phyloP scores from a whole-genome alignment of 2,888 invertebrate genomes.

The Trichacis sp. region DNA sequence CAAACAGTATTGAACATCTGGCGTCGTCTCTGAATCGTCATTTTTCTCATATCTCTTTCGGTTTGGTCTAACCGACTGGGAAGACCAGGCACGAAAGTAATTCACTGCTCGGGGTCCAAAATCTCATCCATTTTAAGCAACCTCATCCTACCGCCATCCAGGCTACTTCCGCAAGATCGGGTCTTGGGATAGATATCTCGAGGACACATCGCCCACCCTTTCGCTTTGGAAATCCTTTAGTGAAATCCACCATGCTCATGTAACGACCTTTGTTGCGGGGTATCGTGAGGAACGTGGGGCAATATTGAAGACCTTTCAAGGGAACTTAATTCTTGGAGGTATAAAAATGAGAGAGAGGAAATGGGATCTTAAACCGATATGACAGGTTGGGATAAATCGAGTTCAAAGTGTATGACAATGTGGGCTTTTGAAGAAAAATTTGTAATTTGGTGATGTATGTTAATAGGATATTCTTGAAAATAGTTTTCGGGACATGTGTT shows the following conservation, averaged over 20 bases:
- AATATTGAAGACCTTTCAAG: constrained; percentile 17
- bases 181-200: constrained; percentile 52
- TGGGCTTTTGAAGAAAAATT: too few relatives aligned
- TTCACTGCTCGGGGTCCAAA: constrained; percentile 53
- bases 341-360: constrained; percentile 15
- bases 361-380: too few relatives aligned
- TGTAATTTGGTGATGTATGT: too few relatives aligned
- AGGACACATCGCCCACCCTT: constrained; percentile 46
- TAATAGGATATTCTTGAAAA: too few relatives aligned
- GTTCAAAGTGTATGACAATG: too few relatives aligned
- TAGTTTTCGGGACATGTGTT: too few relatives aligned
- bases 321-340: constrained; percentile 17
- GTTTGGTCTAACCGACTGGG: constrained; percentile 44
- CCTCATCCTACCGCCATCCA: constrained; percentile 51
- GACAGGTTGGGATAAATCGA: constrained; percentile 12
- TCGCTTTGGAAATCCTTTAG: constrained; percentile 34
- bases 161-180: constrained; percentile 47
- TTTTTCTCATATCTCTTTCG: constrained; percentile 34
- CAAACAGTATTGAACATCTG: constrained; percentile 31
- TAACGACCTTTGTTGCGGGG: constrained; percentile 40
- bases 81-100: constrained; percentile 51
- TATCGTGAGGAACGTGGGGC: constrained; percentile 19
- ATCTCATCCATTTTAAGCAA: constrained; percentile 52
- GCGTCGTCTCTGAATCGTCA: constrained; percentile 34
- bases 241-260: constrained; percentile 26